Evolutionary conservation across 2,888 invertebrate genomes (phyloP), one percentile per base, ranked within the genome.

Genomic region (Bembecia ichneumoniformis): DNA sequence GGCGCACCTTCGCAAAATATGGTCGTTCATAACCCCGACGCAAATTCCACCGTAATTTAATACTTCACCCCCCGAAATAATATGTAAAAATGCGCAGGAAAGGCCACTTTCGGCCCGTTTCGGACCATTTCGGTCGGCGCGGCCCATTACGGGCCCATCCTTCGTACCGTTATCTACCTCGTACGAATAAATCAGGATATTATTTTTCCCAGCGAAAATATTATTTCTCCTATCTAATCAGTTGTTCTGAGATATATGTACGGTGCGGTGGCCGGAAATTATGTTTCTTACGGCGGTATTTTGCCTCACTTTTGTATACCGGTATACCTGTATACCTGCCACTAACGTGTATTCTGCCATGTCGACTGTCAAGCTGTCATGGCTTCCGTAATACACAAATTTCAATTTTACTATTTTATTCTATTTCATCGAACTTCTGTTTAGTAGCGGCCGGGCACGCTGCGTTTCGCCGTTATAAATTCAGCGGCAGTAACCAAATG

Each of bases 201-300:
- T 81, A 80, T 81, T 79, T 77, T 74, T 65, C 70, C 68, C 62
- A 50, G 70, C 70, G 65, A 74, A 44, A 74, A 78, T 80, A 81
- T 80, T 77, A 77, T 77, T 79, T 71, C 73, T 73, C 78, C 74
- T 82, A 83, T 82, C 81, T 82, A 82, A 83, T 83, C 82, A 82
- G 75, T 64, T 67, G 59, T 67, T 60, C 66, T 28, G 44, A 15
- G 44, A 15, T 43, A 47, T 50, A 49, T 48, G 44, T 11, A 44
- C 15, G 15, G 13, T 5, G 16, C 16, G 44, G 28, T 28, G 28
- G 9, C 28, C 44, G 40, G n/a, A 40, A 40, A 40, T 40, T 40
- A 40, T 40, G 13, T 40, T 40, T 40, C n/a, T 40, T 28, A 9
- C 4, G 28, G 28, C 7, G 28, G 28, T 28, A 28, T 28, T 28